Evolutionary conservation across 2,888 invertebrate species (phyloP), one percentile per base, ranked within the genome.

Genomic region (Siphonodentalium dalli): DNA sequence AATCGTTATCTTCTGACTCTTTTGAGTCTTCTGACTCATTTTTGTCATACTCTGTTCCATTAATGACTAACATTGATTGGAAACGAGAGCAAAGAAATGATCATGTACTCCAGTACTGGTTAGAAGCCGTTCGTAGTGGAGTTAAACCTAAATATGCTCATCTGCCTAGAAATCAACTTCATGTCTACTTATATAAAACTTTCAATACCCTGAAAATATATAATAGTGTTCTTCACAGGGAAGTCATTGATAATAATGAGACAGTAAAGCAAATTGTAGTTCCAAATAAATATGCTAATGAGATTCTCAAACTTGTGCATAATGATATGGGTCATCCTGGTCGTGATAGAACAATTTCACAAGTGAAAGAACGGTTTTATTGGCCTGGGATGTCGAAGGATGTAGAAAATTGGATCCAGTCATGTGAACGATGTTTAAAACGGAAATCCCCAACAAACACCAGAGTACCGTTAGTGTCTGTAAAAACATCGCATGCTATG

Each of bases 351-450:
- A 56, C 53, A 5, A 24, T 21, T 6, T 28, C 45, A 26, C 18
- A 49, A 5, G n/a, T 38, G 2, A 41, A 48, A 15, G 41, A 47
- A 8, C 40, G 45, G 26, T 49, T 59, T 28, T 53, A 44, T 27
- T 61, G 60, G 56, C 51, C 56, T 8, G 13, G 21, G 9, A 57
- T 61, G 57, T 35, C 20, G 8, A 40, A 13, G n/a, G 47, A 60
- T 21, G 49, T 60, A 21, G 47, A 45, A 15, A 13, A 34, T n/a
- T 51, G 37, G 11, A 26, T 54, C 1, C 47, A 42, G 2, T 24
- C 46, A 21, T 23, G 7, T 18, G 50, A 51, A 43, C 18, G 18
- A 2, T 58, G 54, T 26, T n/a, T 58, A 13, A 53, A 50, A 27
- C 41, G 43, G 23, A 53, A 37, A 24, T 26, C 21, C 2, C 54